Evolutionary conservation across 2,888 invertebrate species (phyloP), one percentile per base, ranked within the genome.

Genomic region (Yponomeuta cagnagella): DNA sequence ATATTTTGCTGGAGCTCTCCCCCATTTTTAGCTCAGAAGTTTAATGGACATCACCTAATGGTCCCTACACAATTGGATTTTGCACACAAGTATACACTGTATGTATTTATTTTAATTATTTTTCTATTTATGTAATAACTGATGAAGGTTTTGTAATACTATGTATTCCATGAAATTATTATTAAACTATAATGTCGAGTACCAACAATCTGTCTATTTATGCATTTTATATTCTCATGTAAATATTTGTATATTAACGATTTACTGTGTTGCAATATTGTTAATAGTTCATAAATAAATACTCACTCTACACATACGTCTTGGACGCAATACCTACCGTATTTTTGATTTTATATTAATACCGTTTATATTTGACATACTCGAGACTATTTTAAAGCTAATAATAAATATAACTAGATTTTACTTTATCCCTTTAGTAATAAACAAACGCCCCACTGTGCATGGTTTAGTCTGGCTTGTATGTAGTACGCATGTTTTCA

Each of bases 401-500:
- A 5, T 43, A 43, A 8, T 43, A 43, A 8, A 15, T 5, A 12
- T 58, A 23, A 23, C 23, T 58, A 58, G 52, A 12, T 15, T 4
- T 58, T 10, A 52, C 52, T 52, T 52, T 12, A 10, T 43, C 43
- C 43, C 9, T 58, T 58, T 58, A 58, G 2, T 12, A 8, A 15
- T 58, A 1, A 12, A 58, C 1, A 58, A 12, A 58, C 3, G 5
- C 15, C 43, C 52, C 15, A 58, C 52, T 58, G 52, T 30, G 58
- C 68, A 43, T 63, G 65, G 69, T 71, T 71, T 63, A 58, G 74
- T 78, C 75, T 76, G 74, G 78, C 75, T 79, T 87, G 84, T 83
- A 82, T 85, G 88, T 91, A 91, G 92, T 88, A 78, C 87, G 93
- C 92, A 93, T 93, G 93, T 87, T 83, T 84, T 93, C 93, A 81